Evolutionary conservation across 2,797 vertebrate genomes (phyloP).

Genomic region (Leptatherina wallacei): DNA sequence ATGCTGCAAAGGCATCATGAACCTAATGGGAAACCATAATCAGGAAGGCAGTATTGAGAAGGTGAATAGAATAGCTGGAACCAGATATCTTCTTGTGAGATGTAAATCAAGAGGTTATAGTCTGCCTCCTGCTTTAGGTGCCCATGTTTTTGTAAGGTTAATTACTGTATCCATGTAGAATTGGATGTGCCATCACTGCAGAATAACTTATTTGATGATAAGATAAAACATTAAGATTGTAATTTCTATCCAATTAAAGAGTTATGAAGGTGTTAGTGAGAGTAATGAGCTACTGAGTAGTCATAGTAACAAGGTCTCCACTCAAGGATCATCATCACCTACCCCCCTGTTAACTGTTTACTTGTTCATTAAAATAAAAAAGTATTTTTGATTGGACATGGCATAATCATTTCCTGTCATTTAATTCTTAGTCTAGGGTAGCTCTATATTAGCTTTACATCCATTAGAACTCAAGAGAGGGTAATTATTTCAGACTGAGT

Average conservation of each 20-base stretch:
- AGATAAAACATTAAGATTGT: conserved; percentile 29
- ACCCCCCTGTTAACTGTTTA: conserved; percentile 5
- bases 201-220: conserved; percentile 39
- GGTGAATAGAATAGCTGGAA: conserved; percentile 42
- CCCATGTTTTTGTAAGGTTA: conserved; percentile 50
- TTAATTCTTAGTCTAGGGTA: not conserved
- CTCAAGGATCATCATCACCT: not conserved
- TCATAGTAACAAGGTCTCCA: conserved; percentile 24
- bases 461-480: not conserved
- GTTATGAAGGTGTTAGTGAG: conserved; percentile 21
- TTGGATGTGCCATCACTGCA: conserved; percentile 19
- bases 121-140: conserved; percentile 11
- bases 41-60: conserved; percentile 26
- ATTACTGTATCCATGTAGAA: conserved; percentile 36
- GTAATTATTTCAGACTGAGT: not conserved
- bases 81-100: conserved; percentile 29
- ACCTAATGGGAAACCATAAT: conserved; percentile 50
- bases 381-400: not conserved
- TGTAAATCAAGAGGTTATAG: conserved; percentile 55
- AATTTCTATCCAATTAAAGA: conserved; percentile 43
- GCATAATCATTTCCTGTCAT: not conserved
- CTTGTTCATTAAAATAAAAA: conserved; percentile 18
- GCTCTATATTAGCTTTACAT: not conserved
- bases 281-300: conserved; percentile 27
- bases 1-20: conserved; percentile 51